Percentiles rank a stretch among this genome's conserved stretches.
phyloP scores from a whole-genome alignment of 2,797 vertebrate species.

The Otolemur crassicaudatus region DNA sequence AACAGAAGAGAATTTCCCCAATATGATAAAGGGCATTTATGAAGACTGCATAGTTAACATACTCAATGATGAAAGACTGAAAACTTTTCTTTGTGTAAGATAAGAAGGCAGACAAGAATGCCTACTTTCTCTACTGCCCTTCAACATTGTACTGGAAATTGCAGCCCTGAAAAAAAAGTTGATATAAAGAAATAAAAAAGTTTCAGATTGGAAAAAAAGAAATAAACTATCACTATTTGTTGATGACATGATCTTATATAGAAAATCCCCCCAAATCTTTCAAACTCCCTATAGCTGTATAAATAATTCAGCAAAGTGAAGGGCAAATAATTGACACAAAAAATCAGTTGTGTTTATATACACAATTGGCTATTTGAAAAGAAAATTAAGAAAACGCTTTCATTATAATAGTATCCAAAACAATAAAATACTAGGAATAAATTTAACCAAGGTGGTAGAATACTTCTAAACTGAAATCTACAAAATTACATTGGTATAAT shows the following conservation, averaged over 20 bases:
- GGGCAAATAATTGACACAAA: not conserved
- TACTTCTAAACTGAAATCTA: not conserved
- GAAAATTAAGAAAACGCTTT: not conserved
- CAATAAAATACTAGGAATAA: not conserved
- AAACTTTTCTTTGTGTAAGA: not conserved
- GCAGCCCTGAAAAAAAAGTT: not conserved
- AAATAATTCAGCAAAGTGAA: not conserved
- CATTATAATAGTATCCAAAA: not conserved
- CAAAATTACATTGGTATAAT: not conserved
- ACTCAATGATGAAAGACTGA: not conserved
- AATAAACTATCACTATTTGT: not conserved
- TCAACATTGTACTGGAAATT: not conserved
- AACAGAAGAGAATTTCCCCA: not conserved
- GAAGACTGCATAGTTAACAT: not conserved
- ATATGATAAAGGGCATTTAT: not conserved
- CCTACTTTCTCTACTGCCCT: not conserved
- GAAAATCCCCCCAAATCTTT: not conserved
- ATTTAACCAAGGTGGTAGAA: not conserved
- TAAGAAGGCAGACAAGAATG: not conserved
- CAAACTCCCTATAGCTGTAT: not conserved
- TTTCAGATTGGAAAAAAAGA: conserved; percentile 1
- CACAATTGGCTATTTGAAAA: not conserved
- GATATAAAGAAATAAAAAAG: not conserved
- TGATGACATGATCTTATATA: not conserved
- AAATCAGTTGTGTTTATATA: not conserved